Evolutionary conservation across 1,140 invertebrate genomes (phyloP).

Genomic region (Hylaeus volcanicus): DNA sequence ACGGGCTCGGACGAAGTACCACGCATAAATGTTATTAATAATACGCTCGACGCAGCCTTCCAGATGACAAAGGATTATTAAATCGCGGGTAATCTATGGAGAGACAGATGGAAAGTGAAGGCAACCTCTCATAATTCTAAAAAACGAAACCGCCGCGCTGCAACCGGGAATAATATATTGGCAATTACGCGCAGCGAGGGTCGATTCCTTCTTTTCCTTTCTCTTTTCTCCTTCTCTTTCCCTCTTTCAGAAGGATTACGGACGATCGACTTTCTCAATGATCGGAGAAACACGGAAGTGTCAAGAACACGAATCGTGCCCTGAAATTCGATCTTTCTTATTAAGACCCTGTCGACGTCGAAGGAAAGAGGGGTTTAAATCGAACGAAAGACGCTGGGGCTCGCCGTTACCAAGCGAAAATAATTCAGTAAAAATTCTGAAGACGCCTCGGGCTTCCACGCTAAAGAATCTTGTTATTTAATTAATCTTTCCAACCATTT

Average conservation of each 20-base stretch:
- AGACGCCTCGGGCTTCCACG: neutral
- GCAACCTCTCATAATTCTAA: constrained; percentile 17
- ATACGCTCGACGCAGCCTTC: constrained; percentile 9
- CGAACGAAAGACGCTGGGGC: constrained; percentile 28
- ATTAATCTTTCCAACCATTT: too few species aligned
- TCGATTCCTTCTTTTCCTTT: neutral
- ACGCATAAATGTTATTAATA: constrained; percentile 39
- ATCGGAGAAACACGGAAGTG: constrained; percentile 51
- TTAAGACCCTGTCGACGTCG: constrained; percentile 50
- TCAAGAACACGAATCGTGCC: constrained; percentile 49
- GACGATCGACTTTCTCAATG: constrained; percentile 48
- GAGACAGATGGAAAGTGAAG: constrained; percentile 26
- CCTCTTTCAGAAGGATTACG: constrained; percentile 4
- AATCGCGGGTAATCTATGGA: constrained; percentile 34
- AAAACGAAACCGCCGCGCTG: neutral
- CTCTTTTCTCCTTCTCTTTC: too few species aligned
- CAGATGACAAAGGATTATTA: constrained; percentile 32
- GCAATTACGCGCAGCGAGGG: constrained; percentile 20
- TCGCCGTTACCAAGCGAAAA: constrained; percentile 8
- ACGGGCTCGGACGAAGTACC: neutral
- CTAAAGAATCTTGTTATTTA: neutral
- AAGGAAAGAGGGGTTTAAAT: constrained; percentile 46
- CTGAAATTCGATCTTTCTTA: constrained; percentile 51
- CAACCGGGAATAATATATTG: constrained; percentile 30
- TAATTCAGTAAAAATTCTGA: constrained; percentile 16